Evolutionary conservation across 2,888 invertebrate genomes (phyloP), one percentile per base, ranked within the genome.

Genomic region (Epiperipatus broadwayi): DNA sequence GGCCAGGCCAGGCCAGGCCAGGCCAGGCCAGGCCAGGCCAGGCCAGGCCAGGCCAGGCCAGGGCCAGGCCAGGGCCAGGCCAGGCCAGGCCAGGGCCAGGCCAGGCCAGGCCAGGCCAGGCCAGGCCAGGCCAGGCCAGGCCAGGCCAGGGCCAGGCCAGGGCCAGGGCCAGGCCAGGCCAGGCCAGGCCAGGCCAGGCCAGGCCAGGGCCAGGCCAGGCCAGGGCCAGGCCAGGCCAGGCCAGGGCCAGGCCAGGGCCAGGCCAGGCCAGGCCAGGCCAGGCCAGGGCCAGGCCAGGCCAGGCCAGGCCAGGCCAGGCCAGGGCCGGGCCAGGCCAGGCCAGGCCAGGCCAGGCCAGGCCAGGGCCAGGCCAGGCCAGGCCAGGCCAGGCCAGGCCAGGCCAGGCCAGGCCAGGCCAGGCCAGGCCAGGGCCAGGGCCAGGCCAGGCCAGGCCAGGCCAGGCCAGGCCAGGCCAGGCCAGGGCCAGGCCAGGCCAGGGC

Each of bases 181-280:
- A 25, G 25, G 25, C 25, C 25, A 25, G 25, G 25, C 25, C 25
- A 25, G 25, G 25, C 25, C 25, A n/a, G n/a, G n/a, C n/a, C n/a
- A n/a, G n/a, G n/a, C n/a, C n/a, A n/a, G n/a, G n/a, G n/a, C n/a
- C n/a, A n/a, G n/a, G n/a, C n/a, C n/a, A n/a, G n/a, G n/a, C n/a
- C n/a, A n/a, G n/a, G n/a, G n/a, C n/a, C n/a, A 25, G 25, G 25
- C 25, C 25, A 25, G 25, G 25, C 25, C 25, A 25, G 54, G 53
- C 33, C 51, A 42, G n/a, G n/a, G n/a, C n/a, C n/a, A n/a, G n/a
- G n/a, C n/a, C n/a, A n/a, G n/a, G n/a, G n/a, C n/a, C n/a, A 7
- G 49, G 44, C 22, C 37, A 37, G 34, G 19, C 37, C 5, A 15
- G 4, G 35, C 37, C 5, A 7, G n/a, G n/a, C n/a, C n/a, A n/a